Conservation (phyloP, 2,797 vertebrate species). For the Tokudaia tokunoshimensis region DNA sequence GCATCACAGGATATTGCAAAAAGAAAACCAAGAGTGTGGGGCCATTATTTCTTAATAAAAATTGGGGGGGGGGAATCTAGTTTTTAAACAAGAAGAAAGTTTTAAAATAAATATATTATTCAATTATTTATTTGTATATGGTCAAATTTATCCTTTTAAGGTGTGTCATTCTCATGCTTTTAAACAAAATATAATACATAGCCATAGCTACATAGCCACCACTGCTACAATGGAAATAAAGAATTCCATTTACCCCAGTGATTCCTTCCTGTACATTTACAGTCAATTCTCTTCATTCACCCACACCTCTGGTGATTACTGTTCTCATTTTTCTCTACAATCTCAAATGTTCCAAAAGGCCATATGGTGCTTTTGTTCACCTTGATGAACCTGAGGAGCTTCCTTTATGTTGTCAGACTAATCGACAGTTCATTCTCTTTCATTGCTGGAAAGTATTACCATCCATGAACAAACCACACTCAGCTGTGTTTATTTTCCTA, state of each 20-base stretch:
- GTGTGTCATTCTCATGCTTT: background rate
- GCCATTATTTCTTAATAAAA: background rate
- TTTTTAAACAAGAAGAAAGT: slow-evolving; percentile 20
- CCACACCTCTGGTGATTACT: background rate
- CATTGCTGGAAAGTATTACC: background rate
- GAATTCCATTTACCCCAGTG: background rate
- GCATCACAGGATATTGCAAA: background rate
- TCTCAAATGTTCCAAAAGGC: background rate
- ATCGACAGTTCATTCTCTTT: background rate
- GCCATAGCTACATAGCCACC: background rate
- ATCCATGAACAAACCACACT: background rate
- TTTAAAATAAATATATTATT: background rate
- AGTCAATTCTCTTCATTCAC: background rate
- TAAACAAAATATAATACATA: background rate
- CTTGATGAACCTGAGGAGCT: background rate
- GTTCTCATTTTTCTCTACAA: background rate
- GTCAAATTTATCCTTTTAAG: background rate
- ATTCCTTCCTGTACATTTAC: background rate
- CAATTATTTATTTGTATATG: background rate
- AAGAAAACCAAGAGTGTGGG: background rate
- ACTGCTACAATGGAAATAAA: background rate
- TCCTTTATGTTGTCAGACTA: background rate
- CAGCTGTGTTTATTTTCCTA: background rate
- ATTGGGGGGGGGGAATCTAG: background rate
- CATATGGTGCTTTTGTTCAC: background rate